Conservation (phyloP, 2,888 invertebrate genomes). For the Trachelus troglodyta region DNA sequence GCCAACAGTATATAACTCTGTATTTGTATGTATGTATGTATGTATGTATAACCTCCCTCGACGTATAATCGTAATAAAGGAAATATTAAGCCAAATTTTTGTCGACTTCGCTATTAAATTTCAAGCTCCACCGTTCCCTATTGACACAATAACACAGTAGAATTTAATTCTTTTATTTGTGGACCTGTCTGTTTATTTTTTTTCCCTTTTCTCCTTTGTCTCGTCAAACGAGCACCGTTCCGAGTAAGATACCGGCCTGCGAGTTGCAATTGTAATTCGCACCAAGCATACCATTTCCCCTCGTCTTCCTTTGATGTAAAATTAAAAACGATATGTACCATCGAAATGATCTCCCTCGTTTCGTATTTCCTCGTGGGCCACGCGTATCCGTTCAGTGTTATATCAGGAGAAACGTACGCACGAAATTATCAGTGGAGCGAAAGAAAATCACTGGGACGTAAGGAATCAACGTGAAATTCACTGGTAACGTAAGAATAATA, state of each 20-base stretch:
- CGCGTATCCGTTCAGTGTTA: not conserved
- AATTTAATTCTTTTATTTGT: not conserved
- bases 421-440: not conserved
- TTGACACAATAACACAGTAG: constrained; percentile 24
- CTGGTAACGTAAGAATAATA: not conserved
- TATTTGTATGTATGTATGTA: not conserved
- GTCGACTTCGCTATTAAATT: constrained; percentile 4
- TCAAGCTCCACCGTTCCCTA: constrained; percentile 10
- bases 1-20: not conserved
- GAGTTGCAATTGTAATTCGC: constrained; percentile 28
- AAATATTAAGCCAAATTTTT: constrained; percentile 25
- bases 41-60: not conserved
- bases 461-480: not conserved
- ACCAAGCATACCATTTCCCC: constrained; percentile 20
- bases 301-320: constrained; percentile 41
- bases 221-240: not conserved
- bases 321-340: constrained; percentile 43
- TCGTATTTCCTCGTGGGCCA: not conserved
- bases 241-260: not conserved
- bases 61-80: constrained; percentile 33
- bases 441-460: not conserved
- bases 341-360: constrained; percentile 10
- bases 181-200: not conserved
- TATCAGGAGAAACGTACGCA: not conserved
- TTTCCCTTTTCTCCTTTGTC: not conserved